Conservation (phyloP, 2,113 vertebrate species). For the Misgurnus mizolepis region DNA sequence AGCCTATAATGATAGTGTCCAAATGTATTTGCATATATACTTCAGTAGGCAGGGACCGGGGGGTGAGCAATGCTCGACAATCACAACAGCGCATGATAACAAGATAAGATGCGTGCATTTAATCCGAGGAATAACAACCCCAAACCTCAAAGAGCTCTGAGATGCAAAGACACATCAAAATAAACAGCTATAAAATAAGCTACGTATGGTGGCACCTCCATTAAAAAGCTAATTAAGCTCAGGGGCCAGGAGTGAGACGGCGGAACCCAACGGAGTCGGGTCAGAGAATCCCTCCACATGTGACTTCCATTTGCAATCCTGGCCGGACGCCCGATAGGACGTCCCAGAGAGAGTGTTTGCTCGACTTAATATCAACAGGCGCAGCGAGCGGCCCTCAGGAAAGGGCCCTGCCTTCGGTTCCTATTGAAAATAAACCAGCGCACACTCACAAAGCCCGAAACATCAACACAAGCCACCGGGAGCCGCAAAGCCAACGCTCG, state of each 20-base stretch:
- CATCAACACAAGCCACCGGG: conserved; percentile 62
- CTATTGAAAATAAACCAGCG: conserved; percentile 73
- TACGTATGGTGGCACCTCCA: conserved; percentile 30
- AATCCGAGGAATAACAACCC: conserved; percentile 51
- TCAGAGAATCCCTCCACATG: conserved; percentile 61
- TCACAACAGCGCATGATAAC: conserved; percentile 33
- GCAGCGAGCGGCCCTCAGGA: conserved; percentile 60
- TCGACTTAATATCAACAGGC: conserved; percentile 74
- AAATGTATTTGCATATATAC: conserved; percentile 78
- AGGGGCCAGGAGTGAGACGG: conserved; percentile 16
- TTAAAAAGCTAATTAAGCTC: conserved; percentile 52
- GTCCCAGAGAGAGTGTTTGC: conserved; percentile 78
- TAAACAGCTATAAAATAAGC: conserved; percentile 42
- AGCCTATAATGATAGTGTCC: conserved; percentile 77
- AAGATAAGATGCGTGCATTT: conserved; percentile 32
- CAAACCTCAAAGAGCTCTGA: conserved; percentile 23
- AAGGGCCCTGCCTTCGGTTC: conserved; percentile 56
- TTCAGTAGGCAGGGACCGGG: conserved; percentile 50
- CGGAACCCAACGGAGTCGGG: conserved; percentile 30
- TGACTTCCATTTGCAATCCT: conserved; percentile 74
- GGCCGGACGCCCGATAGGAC: conserved; percentile 75
- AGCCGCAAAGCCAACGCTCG: conserved; percentile 35
- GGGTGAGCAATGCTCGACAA: conserved; percentile 22
- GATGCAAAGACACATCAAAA: conserved; percentile 45
- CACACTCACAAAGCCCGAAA: conserved; percentile 60